Percentiles rank a stretch among this genome's conserved stretches.
phyloP scores from a whole-genome alignment of 2,797 vertebrate species.

The Phataginus tetradactyla region DNA sequence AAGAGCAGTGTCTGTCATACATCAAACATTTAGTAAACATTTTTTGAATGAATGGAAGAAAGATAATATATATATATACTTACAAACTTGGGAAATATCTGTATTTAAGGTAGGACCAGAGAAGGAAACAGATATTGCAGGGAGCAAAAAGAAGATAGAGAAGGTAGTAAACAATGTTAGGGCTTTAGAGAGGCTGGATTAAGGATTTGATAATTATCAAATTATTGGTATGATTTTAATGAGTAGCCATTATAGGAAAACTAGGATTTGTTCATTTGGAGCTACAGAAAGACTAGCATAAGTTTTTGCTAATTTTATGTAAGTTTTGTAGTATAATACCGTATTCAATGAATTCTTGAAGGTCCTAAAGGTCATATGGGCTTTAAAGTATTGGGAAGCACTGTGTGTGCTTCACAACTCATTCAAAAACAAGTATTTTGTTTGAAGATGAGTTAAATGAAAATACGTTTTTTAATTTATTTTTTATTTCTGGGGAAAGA shows the following conservation, averaged over 20 bases:
- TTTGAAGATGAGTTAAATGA: not conserved
- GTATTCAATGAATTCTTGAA: not conserved
- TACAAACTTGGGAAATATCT: not conserved
- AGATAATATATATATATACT: not conserved
- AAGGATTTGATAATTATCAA: not conserved
- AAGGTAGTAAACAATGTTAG: not conserved
- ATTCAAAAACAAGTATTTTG: not conserved
- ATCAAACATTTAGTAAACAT: not conserved
- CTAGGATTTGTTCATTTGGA: not conserved
- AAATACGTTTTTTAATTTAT: constrained; percentile 1
- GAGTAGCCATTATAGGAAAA: not conserved
- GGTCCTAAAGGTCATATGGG: not conserved
- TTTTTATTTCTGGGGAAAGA: constrained; percentile 40
- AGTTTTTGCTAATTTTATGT: not conserved
- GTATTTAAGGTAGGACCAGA: not conserved
- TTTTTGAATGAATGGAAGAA: constrained; percentile 37
- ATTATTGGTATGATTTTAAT: constrained; percentile 29
- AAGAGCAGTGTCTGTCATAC: not conserved
- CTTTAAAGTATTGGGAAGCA: not conserved
- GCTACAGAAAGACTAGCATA: not conserved
- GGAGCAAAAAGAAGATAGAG: not conserved
- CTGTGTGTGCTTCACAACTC: too few species aligned
- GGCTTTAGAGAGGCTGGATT: not conserved
- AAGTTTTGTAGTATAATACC: not conserved
- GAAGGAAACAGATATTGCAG: not conserved